Evolutionary conservation across 2,888 invertebrate genomes (phyloP).

Genomic region (Cataglyphis cursor): DNA sequence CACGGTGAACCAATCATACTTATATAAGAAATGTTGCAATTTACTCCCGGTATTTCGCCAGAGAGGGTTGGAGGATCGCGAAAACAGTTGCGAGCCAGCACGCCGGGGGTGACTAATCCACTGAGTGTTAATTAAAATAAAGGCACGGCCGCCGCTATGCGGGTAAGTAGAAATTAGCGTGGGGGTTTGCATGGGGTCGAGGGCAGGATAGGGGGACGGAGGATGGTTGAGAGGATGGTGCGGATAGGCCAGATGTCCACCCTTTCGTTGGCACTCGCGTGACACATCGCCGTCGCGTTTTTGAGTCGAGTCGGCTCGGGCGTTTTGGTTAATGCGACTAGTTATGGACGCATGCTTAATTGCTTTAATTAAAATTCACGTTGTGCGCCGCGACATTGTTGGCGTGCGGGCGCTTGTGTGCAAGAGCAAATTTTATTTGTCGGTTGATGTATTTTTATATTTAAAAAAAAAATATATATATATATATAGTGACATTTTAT

Average conservation of each 20-base stretch:
- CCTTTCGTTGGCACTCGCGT: conserved; percentile 71
- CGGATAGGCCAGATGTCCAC: conserved; percentile 74
- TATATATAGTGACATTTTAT: too few species aligned
- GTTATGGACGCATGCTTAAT: conserved; percentile 83
- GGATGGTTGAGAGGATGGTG: conserved; percentile 35
- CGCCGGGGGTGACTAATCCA: conserved; percentile 67
- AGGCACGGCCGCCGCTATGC: conserved; percentile 56
- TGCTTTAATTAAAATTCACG: conserved; percentile 86
- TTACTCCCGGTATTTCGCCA: conserved; percentile 16
- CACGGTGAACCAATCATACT: conserved; percentile 1
- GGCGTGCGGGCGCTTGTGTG: conserved; percentile 35
- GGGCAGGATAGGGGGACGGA: neutral
- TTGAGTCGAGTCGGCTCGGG: conserved; percentile 77
- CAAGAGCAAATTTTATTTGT: conserved; percentile 6
- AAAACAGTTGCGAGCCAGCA: conserved; percentile 44
- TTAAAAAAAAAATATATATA: too few species aligned
- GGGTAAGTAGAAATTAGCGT: conserved; percentile 73
- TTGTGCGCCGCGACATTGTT: conserved; percentile 77
- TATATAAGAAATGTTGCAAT: conserved; percentile 41
- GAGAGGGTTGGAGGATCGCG: conserved; percentile 27
- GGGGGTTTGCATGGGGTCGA: conserved; percentile 59
- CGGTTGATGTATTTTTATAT: conserved; percentile 4
- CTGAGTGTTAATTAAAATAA: conserved; percentile 75
- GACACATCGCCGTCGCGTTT: conserved; percentile 76
- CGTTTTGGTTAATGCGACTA: conserved; percentile 80